Evolutionary conservation across 2,113 vertebrate genomes (phyloP).

Genomic region (Thalassarche chlororhynchos): DNA sequence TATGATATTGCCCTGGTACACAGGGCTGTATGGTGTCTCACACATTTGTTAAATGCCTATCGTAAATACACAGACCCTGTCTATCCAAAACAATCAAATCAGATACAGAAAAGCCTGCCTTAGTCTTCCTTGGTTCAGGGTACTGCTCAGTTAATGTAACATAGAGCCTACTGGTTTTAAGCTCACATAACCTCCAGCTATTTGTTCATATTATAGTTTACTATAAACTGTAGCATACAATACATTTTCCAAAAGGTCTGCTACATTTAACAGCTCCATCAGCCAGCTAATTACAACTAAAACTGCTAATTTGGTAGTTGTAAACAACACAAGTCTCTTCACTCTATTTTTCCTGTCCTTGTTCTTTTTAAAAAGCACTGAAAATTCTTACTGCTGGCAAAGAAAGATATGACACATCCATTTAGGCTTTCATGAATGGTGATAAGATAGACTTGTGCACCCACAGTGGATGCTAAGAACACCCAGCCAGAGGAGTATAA

Average conservation of each 20-base stretch:
- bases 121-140: background rate
- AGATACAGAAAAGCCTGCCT: background rate
- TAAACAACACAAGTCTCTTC: background rate
- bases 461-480: background rate
- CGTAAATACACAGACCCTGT: background rate
- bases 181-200: background rate
- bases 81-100: background rate
- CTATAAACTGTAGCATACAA: background rate
- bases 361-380: background rate
- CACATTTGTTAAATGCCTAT: background rate
- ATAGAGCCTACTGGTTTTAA: background rate
- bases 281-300: background rate
- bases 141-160: background rate
- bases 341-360: background rate
- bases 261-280: background rate
- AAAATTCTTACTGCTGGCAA: background rate
- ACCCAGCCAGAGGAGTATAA: background rate
- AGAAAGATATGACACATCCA: background rate
- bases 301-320: background rate
- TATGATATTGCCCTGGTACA: background rate
- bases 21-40: background rate
- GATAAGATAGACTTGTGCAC: background rate
- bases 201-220: background rate
- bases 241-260: background rate
- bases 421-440: background rate